These are phyloP conservation scores for Parazoanthus darwini DNA, from an alignment of 92 coral and sea anemone genomes.

Conservation along the genomic window DNA sequence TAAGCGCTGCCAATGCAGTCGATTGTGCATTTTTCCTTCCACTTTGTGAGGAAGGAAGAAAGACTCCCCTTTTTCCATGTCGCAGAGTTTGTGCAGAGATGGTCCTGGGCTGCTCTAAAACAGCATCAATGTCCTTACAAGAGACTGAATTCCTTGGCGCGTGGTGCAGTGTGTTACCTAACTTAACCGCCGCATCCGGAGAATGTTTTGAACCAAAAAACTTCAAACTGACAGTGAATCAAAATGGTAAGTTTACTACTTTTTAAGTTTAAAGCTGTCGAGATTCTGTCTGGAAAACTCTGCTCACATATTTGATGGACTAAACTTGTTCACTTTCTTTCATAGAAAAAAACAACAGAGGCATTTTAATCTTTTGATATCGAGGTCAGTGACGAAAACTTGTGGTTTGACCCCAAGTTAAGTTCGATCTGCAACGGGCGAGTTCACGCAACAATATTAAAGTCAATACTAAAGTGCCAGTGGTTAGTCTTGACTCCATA, in stretches of 20 bases:
- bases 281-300: too few species aligned
- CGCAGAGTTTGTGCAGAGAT: slow-evolving; percentile 23
- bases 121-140: neutral
- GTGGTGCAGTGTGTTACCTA: slow-evolving; percentile 1
- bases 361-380: too few species aligned
- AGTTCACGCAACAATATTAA: too few species aligned
- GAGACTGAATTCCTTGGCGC: neutral
- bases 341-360: too few species aligned
- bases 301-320: too few species aligned
- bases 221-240: neutral
- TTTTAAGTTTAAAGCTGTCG: too few species aligned
- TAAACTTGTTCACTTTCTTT: too few species aligned
- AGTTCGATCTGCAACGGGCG: too few species aligned
- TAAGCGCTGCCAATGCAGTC: neutral
- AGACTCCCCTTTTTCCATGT: neutral
- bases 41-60: slow-evolving; percentile 9
- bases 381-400: too few species aligned
- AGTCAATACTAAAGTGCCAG: too few species aligned
- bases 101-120: neutral
- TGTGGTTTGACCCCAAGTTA: too few species aligned
- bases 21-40: slow-evolving; percentile 6
- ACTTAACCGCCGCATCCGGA: slow-evolving; percentile 10
- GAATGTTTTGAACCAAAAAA: slow-evolving; percentile 16
- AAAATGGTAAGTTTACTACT: neutral
- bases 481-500: too few species aligned